Evolutionary conservation across 2,797 vertebrate species (phyloP).

Genomic region (Peromyscus nudipes): DNA sequence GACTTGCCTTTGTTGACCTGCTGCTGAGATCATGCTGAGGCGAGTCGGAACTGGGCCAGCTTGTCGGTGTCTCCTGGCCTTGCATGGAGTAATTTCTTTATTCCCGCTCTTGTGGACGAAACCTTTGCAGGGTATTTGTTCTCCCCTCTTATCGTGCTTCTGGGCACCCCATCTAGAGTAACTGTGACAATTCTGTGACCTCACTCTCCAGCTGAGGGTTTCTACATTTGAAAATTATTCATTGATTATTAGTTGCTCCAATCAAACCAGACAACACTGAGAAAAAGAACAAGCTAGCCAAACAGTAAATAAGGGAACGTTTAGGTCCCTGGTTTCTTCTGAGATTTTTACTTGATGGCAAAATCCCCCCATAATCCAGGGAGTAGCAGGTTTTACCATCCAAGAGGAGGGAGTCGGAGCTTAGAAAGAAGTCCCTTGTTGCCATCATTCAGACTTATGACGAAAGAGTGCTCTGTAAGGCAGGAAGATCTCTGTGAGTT

Average conservation of each 20-base stretch:
- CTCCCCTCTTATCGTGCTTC: too few species aligned
- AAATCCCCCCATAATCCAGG: not conserved
- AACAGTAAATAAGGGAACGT: not conserved
- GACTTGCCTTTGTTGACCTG: constrained; percentile 33
- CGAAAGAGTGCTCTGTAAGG: not conserved
- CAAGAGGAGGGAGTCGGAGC: not conserved
- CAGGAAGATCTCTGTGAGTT: not conserved
- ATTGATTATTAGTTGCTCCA: not conserved
- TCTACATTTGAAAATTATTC: constrained; percentile 35
- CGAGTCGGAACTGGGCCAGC: not conserved
- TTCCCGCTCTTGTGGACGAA: not conserved
- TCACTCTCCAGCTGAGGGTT: not conserved
- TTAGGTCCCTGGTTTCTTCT: not conserved
- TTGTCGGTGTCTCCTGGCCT: not conserved
- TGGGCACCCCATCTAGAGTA: not conserved
- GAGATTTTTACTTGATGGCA: constrained; percentile 13
- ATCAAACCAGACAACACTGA: not conserved
- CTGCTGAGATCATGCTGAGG: not conserved
- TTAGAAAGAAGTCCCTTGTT: not conserved
- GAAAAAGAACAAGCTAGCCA: constrained; percentile 35
- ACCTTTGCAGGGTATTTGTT: not conserved
- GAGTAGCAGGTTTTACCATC: not conserved
- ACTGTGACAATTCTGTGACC: not conserved
- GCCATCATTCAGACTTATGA: not conserved
- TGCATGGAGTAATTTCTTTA: not conserved